Evolutionary conservation across 2,113 vertebrate species (phyloP).

Genomic region (Propithecus coquereli): DNA sequence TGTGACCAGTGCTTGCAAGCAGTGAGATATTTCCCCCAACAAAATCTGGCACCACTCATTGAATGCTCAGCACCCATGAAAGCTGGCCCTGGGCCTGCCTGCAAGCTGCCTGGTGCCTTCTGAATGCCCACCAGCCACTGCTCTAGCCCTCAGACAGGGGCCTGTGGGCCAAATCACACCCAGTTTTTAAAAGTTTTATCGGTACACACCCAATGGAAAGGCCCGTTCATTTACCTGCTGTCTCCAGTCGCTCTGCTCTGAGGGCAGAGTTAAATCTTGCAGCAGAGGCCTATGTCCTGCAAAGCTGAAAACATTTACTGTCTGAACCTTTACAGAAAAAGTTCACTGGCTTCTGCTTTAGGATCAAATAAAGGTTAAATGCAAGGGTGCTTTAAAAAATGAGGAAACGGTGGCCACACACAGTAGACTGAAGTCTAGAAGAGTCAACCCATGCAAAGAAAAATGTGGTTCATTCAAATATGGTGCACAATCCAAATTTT

Average conservation of each 20-base stretch:
- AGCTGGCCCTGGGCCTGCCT: not conserved
- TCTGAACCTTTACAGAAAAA: not conserved
- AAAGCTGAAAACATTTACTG: not conserved
- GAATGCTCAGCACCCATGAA: not conserved
- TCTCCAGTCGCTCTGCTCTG: not conserved
- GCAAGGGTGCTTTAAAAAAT: not conserved
- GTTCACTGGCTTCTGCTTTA: not conserved
- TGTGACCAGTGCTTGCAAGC: not conserved
- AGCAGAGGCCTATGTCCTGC: not conserved
- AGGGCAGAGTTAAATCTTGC: not conserved
- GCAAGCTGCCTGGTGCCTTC: not conserved
- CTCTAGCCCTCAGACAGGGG: not conserved
- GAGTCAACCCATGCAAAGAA: not conserved
- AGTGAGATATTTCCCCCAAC: not conserved
- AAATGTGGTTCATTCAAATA: not conserved
- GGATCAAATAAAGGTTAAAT: not conserved
- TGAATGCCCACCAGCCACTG: accelerated
- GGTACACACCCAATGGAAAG: accelerated
- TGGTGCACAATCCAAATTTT: not conserved
- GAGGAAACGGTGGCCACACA: not conserved
- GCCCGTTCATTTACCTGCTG: accelerated
- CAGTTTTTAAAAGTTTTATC: not conserved
- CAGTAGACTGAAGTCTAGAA: not conserved
- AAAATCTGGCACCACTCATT: not conserved
- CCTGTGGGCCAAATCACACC: not conserved